Percentiles rank a stretch among this genome's conserved stretches.
phyloP scores from a whole-genome alignment of 2,888 invertebrate genomes.

The Amphipoea oculea region DNA sequence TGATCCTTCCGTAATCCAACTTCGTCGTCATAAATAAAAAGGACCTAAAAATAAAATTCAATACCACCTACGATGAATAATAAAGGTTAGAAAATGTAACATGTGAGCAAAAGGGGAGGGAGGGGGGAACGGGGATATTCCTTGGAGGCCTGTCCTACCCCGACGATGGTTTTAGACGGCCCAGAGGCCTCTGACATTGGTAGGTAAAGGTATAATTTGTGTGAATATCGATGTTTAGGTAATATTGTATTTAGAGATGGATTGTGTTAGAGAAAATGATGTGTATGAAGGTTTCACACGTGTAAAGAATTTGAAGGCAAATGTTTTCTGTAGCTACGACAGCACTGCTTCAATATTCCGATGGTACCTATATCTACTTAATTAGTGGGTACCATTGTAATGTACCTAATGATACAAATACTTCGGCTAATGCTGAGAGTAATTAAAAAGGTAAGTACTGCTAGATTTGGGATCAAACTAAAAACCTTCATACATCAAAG shows the following conservation, averaged over 20 bases:
- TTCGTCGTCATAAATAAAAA: conserved; percentile 5
- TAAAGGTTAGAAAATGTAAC: conserved; percentile 57
- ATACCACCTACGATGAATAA: conserved; percentile 56
- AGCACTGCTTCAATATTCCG: neutral
- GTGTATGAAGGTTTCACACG: neutral
- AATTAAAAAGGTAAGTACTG: no score
- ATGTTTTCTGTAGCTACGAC: neutral
- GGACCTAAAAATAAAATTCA: conserved; percentile 27
- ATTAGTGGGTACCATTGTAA: neutral
- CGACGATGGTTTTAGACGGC: conserved; percentile 46
- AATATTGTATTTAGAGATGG: neutral
- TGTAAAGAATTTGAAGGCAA: neutral
- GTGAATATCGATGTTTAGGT: conserved; percentile 29
- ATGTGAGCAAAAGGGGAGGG: conserved; percentile 27
- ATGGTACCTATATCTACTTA: neutral
- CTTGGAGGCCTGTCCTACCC: conserved; percentile 45
- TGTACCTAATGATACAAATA: neutral
- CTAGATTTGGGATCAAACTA: neutral
- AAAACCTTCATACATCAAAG: neutral
- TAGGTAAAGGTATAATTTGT: conserved; percentile 1
- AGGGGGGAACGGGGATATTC: conserved; percentile 17
- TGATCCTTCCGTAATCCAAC: conserved; percentile 17
- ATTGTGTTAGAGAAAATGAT: neutral
- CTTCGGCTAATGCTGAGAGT: neutral
- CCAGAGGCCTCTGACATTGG: conserved; percentile 21